Conservation (phyloP, 2,888 invertebrate species). For the Lasioglossum zephyrum region DNA sequence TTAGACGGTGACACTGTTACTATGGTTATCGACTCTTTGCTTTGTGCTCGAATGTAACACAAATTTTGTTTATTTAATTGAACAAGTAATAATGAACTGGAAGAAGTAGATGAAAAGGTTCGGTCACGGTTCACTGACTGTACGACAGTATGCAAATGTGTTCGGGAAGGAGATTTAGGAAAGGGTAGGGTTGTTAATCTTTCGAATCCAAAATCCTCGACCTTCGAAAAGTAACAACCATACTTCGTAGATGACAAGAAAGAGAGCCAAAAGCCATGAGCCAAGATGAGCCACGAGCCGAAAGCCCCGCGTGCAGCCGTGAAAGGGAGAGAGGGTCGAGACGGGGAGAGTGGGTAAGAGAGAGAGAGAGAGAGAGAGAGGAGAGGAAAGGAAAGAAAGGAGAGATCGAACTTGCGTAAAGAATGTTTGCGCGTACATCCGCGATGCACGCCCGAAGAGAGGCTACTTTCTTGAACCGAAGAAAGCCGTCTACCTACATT, state of each 20-base stretch:
- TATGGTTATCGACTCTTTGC: background rate
- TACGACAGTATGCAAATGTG: conserved; percentile 35
- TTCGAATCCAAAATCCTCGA: no score
- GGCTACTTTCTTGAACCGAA: conserved; percentile 67
- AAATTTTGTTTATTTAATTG: background rate
- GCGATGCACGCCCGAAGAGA: conserved; percentile 62
- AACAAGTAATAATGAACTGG: background rate
- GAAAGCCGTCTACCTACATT: conserved; percentile 81
- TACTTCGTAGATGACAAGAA: background rate
- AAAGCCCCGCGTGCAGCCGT: background rate
- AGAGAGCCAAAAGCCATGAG: background rate
- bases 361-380: conserved; percentile 39
- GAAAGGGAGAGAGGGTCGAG: background rate
- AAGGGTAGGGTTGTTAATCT: no score
- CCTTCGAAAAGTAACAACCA: no score
- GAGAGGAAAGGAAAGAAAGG: conserved; percentile 41
- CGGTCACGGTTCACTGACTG: background rate
- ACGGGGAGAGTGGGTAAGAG: conserved; percentile 25
- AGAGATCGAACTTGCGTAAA: conserved; percentile 57
- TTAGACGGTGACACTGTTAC: background rate
- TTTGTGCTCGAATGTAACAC: background rate
- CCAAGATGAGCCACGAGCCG: background rate
- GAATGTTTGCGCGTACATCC: conserved; percentile 61
- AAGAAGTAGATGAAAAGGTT: background rate
- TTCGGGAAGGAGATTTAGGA: no score